phyloP scores from a whole-genome alignment of 2,888 invertebrate genomes.

The Dryadula phaetusa region DNA sequence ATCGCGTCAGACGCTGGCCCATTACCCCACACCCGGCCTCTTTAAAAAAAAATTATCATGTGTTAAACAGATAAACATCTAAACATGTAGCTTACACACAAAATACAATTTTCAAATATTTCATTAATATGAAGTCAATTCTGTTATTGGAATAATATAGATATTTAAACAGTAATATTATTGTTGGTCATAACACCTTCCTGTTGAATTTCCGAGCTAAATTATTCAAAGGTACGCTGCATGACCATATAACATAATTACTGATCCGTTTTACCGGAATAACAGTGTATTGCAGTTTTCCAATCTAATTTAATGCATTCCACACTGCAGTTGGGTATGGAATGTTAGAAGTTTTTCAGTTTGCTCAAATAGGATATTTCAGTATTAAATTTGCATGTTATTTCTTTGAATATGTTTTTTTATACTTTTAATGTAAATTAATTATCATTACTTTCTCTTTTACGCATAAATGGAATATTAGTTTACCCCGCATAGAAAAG shows the following conservation, averaged over 20 bases:
- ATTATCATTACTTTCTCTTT: no score
- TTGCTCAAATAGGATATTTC: background rate
- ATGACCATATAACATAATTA: slow-evolving; percentile 24
- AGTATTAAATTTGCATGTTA: no score
- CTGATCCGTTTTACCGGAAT: slow-evolving; percentile 24
- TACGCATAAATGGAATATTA: no score
- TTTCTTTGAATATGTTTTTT: no score
- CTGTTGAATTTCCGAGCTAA: slow-evolving; percentile 13
- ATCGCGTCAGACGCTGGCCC: no score
- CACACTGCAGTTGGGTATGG: background rate
- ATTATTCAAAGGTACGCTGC: slow-evolving; percentile 22
- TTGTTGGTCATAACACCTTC: slow-evolving; percentile 1
- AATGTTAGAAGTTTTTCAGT: slow-evolving; percentile 11
- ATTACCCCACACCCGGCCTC: no score
- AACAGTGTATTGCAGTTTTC: slow-evolving; percentile 23
- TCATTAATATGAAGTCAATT: background rate
- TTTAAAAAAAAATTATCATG: no score
- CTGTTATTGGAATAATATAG: background rate
- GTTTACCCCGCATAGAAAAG: no score
- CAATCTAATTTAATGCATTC: slow-evolving; percentile 29
- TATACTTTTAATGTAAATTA: no score
- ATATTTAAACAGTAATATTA: background rate
- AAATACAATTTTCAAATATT: no score
- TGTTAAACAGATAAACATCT: no score
- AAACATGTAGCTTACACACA: no score